Base-by-base conservation (phyloP, 1,140 invertebrate species). In the Phymorhynchus buccinoides region DNA sequence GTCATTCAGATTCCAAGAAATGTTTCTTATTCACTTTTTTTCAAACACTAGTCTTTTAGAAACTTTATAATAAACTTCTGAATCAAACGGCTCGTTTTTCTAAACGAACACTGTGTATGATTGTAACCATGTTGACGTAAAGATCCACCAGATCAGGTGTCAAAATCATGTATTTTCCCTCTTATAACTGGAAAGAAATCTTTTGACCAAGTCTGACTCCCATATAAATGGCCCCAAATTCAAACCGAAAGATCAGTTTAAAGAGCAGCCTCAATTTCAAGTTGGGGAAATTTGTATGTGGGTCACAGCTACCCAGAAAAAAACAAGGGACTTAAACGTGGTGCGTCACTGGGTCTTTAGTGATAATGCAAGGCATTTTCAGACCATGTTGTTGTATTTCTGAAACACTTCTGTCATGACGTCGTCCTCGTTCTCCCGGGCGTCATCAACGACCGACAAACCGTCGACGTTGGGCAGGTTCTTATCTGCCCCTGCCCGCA, bases 401-500 rank as follows among this genome's bases (percentile, higher is more conserved):
- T 83, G 81, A 18, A 83, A 83, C 81, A 83, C 27, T 22, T 83
- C 81, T 14, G 90, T 75, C 44, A 90, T 88, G 35, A 87, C 86
- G 56, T 91, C 89, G 83, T 91, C 90, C 16, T 91, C 89, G 79
- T 88, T 88, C 4, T 79, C 77, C 32, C 12, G 48, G 32, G 77
- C 77, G 32, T 79, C 77, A 7, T 52, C 27, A 30, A 79, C 77
- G 27, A 79, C 77, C 27, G 77, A 32, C 7, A 30, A 44, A 16
- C 44, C 77, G 2, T 79, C 77, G 2, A 12, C 77, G 18, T 79
- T 79, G 3, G 80, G 83, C 16, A 90, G 62, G 32, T 86, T 87
- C 77, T 89, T 90, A 78, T 89, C 85, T 37, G 90, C 89, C 27
- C 90, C 89, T 22, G 89, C 88, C 78, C 87, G 90, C 2, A 91